These are phyloP conservation scores for Apis laboriosa DNA, from an alignment of 1,140 invertebrate species.

Conservation along the genomic window DNA sequence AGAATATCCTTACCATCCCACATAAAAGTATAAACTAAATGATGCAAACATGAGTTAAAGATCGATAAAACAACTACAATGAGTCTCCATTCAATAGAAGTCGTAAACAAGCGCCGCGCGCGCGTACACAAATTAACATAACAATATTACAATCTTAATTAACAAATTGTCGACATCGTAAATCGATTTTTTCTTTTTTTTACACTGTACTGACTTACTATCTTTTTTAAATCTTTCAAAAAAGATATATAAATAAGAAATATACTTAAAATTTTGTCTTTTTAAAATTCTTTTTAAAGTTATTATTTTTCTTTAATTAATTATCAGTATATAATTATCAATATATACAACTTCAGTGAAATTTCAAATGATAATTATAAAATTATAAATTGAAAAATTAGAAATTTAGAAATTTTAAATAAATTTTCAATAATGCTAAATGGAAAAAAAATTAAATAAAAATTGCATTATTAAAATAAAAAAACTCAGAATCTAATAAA, in stretches of 20 bases:
- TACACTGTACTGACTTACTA: background rate
- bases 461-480: background rate
- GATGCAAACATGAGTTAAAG: conserved; percentile 13
- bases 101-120: conserved; percentile 10
- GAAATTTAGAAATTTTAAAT: too few species aligned
- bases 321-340: too few species aligned
- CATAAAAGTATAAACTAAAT: background rate
- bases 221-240: too few species aligned
- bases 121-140: conserved; percentile 17
- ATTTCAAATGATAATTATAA: too few species aligned
- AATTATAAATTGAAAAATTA: too few species aligned
- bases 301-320: too few species aligned
- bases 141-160: background rate
- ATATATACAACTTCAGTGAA: too few species aligned
- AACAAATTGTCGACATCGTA: background rate
- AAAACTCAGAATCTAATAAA: background rate
- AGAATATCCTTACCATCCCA: background rate
- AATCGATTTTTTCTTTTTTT: background rate
- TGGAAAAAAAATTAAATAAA: background rate
- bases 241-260: too few species aligned
- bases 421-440: background rate
- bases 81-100: conserved; percentile 34
- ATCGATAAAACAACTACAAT: conserved; percentile 26
- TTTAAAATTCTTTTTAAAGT: too few species aligned
- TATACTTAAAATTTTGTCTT: too few species aligned